Conservation (phyloP, 2,113 vertebrate species). For the Engraulis encrasicolus region DNA sequence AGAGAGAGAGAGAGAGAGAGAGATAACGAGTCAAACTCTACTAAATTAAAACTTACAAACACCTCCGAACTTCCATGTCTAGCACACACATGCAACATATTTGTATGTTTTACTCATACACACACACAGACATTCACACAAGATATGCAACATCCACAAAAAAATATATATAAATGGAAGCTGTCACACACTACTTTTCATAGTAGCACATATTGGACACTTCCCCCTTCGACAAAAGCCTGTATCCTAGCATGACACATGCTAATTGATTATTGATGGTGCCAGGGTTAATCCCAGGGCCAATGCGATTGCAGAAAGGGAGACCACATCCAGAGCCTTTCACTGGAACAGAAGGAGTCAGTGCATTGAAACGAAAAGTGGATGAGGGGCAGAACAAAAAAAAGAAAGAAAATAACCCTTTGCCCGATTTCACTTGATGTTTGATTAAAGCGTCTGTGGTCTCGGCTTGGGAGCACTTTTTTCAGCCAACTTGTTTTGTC, state of each 20-base stretch:
- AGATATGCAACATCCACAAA: constrained; percentile 8
- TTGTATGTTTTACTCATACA: too few relatives aligned
- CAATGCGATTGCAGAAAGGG: neutral
- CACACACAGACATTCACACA: constrained; percentile 7
- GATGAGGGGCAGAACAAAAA: too few relatives aligned
- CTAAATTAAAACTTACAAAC: constrained; percentile 4
- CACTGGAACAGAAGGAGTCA: constrained; percentile 53
- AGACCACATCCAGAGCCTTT: constrained; percentile 18
- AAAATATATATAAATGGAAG: constrained; percentile 47
- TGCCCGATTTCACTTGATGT: constrained; percentile 19
- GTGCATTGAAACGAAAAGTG: constrained; percentile 55
- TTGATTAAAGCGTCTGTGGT: constrained; percentile 36
- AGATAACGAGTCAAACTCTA: neutral
- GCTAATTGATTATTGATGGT: constrained; percentile 79
- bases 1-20: neutral
- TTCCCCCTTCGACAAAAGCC: constrained; percentile 65
- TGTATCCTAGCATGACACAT: constrained; percentile 68
- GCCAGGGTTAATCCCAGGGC: constrained; percentile 61
- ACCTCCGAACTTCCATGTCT: constrained; percentile 46
- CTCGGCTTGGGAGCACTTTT: constrained; percentile 35
- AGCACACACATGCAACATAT: neutral
- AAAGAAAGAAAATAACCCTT: neutral
- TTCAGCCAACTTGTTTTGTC: constrained; percentile 33
- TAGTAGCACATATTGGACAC: constrained; percentile 74
- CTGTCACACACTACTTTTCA: constrained; percentile 46